A percentile compares a stretch with the other conserved stretches of the same genome.
phyloP scores from a whole-genome alignment of 2,888 invertebrate species.

The Thereva unica region DNA sequence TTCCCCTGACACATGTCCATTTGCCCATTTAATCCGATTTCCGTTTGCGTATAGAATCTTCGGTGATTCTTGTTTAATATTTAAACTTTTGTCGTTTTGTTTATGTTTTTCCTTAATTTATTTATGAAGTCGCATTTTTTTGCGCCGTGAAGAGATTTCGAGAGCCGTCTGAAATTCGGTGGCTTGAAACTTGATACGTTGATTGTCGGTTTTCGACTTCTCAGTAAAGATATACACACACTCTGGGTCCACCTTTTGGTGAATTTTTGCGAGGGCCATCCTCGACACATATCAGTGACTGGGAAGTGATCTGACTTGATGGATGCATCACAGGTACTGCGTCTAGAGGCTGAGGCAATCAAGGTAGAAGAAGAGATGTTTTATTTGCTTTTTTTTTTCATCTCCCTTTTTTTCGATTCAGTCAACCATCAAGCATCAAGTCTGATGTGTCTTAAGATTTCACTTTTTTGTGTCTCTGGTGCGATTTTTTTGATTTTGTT shows the following conservation, averaged over 20 bases:
- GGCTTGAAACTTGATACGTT: slow-evolving; percentile 31
- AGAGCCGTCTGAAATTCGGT: slow-evolving; percentile 26
- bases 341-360: slow-evolving; percentile 7
- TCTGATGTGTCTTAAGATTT: no score
- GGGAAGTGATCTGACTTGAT: slow-evolving; percentile 32
- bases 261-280: slow-evolving; percentile 19
- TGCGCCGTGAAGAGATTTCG: background rate
- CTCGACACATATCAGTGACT: slow-evolving; percentile 11
- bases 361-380: slow-evolving; percentile 13
- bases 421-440: no score
- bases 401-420: no score
- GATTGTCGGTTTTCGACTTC: slow-evolving; percentile 27
- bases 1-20: slow-evolving; percentile 32
- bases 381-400: no score
- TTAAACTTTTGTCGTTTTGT: background rate
- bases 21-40: slow-evolving; percentile 35
- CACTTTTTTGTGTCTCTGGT: no score
- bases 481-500: no score
- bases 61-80: no score
- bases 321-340: slow-evolving; percentile 29
- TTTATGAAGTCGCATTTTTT: slow-evolving; percentile 7
- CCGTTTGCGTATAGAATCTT: slow-evolving; percentile 3
- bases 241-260: slow-evolving; percentile 12
- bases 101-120: background rate
- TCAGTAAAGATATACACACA: slow-evolving; percentile 4